Percentiles rank a stretch among this genome's conserved stretches.
Evolutionary conservation across 2,113 vertebrate genomes (phyloP).

Genomic region (Erythrolamprus reginae): DNA sequence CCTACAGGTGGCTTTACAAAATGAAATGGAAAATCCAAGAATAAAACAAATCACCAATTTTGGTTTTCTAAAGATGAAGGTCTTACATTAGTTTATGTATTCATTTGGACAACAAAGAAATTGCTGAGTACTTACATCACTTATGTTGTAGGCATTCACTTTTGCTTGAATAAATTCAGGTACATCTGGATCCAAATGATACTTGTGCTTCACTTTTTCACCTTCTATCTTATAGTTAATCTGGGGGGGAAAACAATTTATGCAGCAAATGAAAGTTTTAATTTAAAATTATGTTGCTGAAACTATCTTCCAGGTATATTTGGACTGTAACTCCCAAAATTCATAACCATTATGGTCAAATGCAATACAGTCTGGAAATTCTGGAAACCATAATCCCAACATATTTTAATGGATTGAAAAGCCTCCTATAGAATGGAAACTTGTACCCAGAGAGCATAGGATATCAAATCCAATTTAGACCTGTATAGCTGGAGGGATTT

Average conservation of each 20-base stretch:
- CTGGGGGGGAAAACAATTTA: conserved; percentile 49
- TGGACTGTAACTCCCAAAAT: background rate
- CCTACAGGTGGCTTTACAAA: background rate
- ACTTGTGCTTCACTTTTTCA: conserved; percentile 73
- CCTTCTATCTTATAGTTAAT: conserved; percentile 70
- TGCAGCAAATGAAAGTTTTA: background rate
- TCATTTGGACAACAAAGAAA: background rate
- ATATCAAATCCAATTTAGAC: background rate
- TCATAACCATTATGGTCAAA: background rate
- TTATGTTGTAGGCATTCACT: conserved; percentile 73
- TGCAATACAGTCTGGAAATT: background rate
- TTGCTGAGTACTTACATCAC: conserved; percentile 66
- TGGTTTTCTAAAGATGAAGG: background rate
- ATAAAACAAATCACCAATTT: background rate
- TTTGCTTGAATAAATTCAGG: conserved; percentile 76
- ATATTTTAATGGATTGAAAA: background rate
- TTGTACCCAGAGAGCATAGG: background rate
- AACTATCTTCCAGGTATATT: background rate
- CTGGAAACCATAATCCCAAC: background rate
- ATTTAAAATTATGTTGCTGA: background rate
- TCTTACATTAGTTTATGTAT: background rate
- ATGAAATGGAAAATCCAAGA: background rate
- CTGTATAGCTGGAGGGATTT: background rate
- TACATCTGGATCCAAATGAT: conserved; percentile 66
- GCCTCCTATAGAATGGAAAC: background rate